These are phyloP conservation scores for Galaxias olidus DNA, from an alignment of 2,797 vertebrate genomes.

Conservation along the genomic window DNA sequence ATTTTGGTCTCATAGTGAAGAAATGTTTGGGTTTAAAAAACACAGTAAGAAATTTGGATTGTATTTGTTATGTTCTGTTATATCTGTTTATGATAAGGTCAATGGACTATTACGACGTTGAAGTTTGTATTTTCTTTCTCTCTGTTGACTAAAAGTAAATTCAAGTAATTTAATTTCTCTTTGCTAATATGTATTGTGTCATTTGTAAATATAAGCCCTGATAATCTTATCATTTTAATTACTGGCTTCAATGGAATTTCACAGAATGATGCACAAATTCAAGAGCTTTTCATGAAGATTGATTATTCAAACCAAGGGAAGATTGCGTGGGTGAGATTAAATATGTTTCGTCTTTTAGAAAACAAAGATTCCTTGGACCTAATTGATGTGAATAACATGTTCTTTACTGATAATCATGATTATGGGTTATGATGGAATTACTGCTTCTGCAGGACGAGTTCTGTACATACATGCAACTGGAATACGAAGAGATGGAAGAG, in stretches of 20 bases:
- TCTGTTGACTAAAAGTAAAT: not conserved
- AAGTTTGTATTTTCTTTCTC: slow-evolving; percentile 15
- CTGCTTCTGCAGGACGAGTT: slow-evolving; percentile 71
- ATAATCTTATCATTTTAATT: not conserved
- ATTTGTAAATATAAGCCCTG: too few species aligned
- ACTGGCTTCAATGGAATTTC: slow-evolving; percentile 47
- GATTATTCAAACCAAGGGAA: slow-evolving; percentile 71
- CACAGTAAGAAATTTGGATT: slow-evolving; percentile 54
- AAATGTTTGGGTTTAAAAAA: slow-evolving; percentile 65
- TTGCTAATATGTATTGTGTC: not conserved
- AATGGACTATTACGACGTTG: slow-evolving; percentile 2
- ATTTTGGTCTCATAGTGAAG: slow-evolving; percentile 73
- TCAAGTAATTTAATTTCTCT: not conserved
- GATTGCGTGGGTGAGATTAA: slow-evolving; percentile 76
- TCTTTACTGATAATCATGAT: not conserved
- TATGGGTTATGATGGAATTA: not conserved
- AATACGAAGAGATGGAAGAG: slow-evolving; percentile 71
- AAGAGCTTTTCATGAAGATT: slow-evolving; percentile 80
- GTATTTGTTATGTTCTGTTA: not conserved
- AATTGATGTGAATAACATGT: slow-evolving; percentile 17
- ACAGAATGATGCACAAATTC: slow-evolving; percentile 76
- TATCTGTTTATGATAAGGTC: slow-evolving; percentile 11
- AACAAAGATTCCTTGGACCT: slow-evolving; percentile 17
- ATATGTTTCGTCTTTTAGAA: slow-evolving; percentile 37
- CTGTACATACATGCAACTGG: slow-evolving; percentile 76